Base-by-base conservation (phyloP, 2,113 vertebrate genomes). In the Hippocampus mohnikei region DNA sequence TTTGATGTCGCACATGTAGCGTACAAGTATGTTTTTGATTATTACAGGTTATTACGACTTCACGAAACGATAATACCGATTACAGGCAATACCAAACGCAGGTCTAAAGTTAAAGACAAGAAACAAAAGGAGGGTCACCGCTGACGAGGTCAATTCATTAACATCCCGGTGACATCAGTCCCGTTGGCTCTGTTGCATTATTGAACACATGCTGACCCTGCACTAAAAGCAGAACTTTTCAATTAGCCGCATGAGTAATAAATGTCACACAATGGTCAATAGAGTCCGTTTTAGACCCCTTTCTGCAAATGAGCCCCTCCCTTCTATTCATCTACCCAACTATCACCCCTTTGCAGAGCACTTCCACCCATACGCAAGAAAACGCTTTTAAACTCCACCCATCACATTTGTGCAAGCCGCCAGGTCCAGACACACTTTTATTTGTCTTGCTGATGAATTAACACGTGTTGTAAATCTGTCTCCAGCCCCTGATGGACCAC, bases 401-500 rank as follows among this genome's bases (percentile, higher is more conserved):
- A 29, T 66, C 69, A 3, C 23, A 50, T 58, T 55, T 53, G 50
- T 40, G 29, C 13, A 21, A 41, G 27, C 23, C 50, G n/a, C 59
- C 53, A 33, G 27, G 44, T n/a, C 27, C 52, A 40, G 11, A 59
- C 15, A 58, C 52, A 58, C 5, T 37, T 18, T n/a, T 33, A 50
- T 29, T 66, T 37, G 44, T 67, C 65, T 50, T 66, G 46, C 29
- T 50, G 65, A 21, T 40, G 27, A 55, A 67, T 12, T 67, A 5
- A 67, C 13, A 23, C 20, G 33, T 37, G 52, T 73, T 58, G 25
- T 42, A 70, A 61, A 69, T 80, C 1, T 84, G 70, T 76, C 75
- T 76, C 5, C 88, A 99, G 97, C 97, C 87, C 97, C 96, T 71
- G 96, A 99, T 21, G 97, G 97, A 46, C 96, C 97, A n/a, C 97